A percentile compares a stretch with the other conserved stretches of the same genome.
Evolutionary conservation across 2,113 vertebrate species (phyloP).

Genomic region (Hymenochirus boettgeri): DNA sequence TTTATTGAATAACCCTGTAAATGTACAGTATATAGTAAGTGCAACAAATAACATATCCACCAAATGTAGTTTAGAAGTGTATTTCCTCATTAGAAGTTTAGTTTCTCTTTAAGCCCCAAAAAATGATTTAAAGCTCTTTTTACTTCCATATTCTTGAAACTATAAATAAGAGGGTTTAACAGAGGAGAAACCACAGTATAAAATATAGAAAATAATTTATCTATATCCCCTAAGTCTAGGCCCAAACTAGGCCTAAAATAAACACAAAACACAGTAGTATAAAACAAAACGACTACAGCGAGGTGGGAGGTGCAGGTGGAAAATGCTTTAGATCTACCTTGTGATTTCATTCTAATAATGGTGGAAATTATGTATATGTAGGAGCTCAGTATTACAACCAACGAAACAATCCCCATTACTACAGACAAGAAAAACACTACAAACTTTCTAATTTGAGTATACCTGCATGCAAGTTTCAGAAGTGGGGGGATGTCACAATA

Average conservation of each 20-base stretch:
- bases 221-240: constrained; percentile 31
- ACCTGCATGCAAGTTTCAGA: constrained; percentile 50
- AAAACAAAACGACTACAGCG: constrained; percentile 45
- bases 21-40: too few relatives aligned
- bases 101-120: not conserved
- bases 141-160: constrained; percentile 32
- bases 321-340: constrained; percentile 57
- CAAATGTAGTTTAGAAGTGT: too few relatives aligned
- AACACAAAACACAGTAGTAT: constrained; percentile 17
- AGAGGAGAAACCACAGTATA: constrained; percentile 45
- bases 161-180: constrained; percentile 41
- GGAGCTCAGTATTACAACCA: constrained; percentile 29
- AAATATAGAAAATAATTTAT: constrained; percentile 43
- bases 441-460: constrained; percentile 46
- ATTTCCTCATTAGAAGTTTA: not conserved
- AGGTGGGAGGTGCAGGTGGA: constrained; percentile 57
- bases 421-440: constrained; percentile 13
- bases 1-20: too few relatives aligned
- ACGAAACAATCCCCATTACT: constrained; percentile 15
- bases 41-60: too few relatives aligned
- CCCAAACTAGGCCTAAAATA: constrained; percentile 30
- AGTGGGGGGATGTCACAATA: constrained; percentile 56
- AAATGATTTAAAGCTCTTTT: constrained; percentile 15
- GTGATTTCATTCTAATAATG: constrained; percentile 35
- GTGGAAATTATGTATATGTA: constrained; percentile 40